Conservation (phyloP, 2,888 invertebrate genomes). For the Linnaemya vulpina region DNA sequence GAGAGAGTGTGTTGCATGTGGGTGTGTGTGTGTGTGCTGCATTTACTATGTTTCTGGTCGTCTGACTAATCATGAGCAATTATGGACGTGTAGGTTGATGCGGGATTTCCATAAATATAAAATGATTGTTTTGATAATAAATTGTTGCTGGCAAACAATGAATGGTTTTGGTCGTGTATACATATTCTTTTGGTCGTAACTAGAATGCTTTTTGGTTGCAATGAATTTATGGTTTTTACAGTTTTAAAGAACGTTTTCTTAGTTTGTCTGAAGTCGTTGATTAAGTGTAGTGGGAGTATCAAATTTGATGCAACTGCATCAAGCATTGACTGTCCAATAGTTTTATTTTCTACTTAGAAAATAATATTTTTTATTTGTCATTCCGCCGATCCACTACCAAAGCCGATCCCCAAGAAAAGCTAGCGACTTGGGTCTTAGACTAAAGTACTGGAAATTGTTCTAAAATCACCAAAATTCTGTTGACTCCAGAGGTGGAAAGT, state of each 20-base stretch:
- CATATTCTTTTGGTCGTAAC: not conserved
- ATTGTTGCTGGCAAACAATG: conserved; percentile 32
- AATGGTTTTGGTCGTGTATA: not conserved
- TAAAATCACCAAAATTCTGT: no score
- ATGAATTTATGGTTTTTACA: not conserved
- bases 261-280: not conserved
- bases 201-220: not conserved
- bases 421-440: no score
- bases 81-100: conserved; percentile 28
- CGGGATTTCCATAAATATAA: conserved; percentile 21
- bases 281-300: not conserved
- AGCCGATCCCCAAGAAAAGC: no score
- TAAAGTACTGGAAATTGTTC: no score
- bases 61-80: conserved; percentile 44
- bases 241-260: not conserved
- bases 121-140: conserved; percentile 34
- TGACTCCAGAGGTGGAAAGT: no score
- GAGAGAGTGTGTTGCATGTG: not conserved
- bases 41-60: conserved; percentile 14
- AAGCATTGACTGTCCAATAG: not conserved
- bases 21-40: not conserved
- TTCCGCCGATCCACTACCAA: no score
- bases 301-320: not conserved
- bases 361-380: no score
- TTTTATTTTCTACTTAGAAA: no score